Evolutionary conservation across 2,888 invertebrate species (phyloP).

Genomic region (Chrysodeixis includens): DNA sequence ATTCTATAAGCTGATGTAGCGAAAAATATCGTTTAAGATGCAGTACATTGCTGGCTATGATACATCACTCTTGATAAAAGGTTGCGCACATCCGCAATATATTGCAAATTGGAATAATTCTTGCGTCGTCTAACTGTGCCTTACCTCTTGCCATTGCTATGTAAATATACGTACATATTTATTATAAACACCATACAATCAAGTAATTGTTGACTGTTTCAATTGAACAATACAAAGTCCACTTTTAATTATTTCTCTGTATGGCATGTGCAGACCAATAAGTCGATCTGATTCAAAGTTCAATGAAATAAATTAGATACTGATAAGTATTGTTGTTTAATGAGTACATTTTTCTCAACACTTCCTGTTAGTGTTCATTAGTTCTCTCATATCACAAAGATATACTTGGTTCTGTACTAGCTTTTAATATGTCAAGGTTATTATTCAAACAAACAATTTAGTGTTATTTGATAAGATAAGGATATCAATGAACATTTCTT

Average conservation of each 20-base stretch:
- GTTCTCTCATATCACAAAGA: not conserved
- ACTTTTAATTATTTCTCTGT: constrained; percentile 27
- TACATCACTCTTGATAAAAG: too few species aligned
- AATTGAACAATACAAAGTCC: constrained; percentile 51
- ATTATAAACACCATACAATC: constrained; percentile 8
- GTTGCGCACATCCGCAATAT: too few species aligned
- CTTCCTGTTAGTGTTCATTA: constrained; percentile 1
- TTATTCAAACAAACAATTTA: constrained; percentile 6
- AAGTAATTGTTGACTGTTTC: constrained; percentile 14
- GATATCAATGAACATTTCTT: not conserved
- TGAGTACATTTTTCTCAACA: constrained; percentile 12
- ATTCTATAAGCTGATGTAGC: not conserved
- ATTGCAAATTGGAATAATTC: too few species aligned
- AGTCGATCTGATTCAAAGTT: constrained; percentile 12
- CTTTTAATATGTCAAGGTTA: constrained; percentile 6
- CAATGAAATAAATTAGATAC: constrained; percentile 33
- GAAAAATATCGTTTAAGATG: too few species aligned
- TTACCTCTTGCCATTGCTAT: not conserved
- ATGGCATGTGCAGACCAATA: constrained; percentile 10
- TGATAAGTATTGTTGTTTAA: constrained; percentile 26
- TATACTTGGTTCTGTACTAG: not conserved
- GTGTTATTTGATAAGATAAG: not conserved
- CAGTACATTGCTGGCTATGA: too few species aligned
- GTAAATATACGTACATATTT: constrained; percentile 6
- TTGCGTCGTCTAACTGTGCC: not conserved